Base-by-base conservation (phyloP, 30 jellyfish, hydroid and myxozoan genomes). In the Aurelia sp. region DNA sequence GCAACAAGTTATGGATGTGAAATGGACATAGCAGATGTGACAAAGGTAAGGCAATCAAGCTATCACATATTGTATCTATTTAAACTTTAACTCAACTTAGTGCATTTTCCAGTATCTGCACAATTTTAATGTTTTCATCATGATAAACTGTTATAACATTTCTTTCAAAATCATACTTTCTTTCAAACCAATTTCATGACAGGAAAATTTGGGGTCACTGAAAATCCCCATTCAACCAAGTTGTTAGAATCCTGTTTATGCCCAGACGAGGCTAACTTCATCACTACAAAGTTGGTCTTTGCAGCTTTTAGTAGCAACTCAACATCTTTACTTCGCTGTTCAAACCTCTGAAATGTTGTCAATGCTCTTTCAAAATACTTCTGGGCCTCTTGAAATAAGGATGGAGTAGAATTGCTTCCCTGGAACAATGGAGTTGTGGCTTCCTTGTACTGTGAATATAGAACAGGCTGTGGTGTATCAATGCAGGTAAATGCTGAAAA, bases 401-500 rank as follows among this genome's bases (percentile, higher is more conserved):
- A 44, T 16, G 85, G 19, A 13, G 83, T 62, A 40, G 84, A 27
- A 63, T 78, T 85, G 51, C 70, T 92, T 76, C 75, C 53, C 37
- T 44, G 23, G 69, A 73, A 73, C 78, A 79, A 30, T 2, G 96
- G 87, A 22, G 67, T 37, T 23, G 93, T 87, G 20, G 85, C 67
- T 6, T 85, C 96, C 47, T 75, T 75, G 89, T 92, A 92, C 48
- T 86, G 97, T 41, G 35, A n/a, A 63, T 92, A 92, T 17, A 80
- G 30, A 31, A 82, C 93, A n/a, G 97, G 84, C 66, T 92, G 96
- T 15, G 95, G 98, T 16, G 98, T 92, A 67, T 92, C 98, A 59
- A 92, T 81, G 71, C 74, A 79, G 35, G 77, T 93, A 52, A 92
- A 92, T 13, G 98, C 86, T 0, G 82, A 55, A 86, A 92, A 92